Base-by-base conservation (phyloP, 2,113 vertebrate genomes). In the Colistium nudipinnis region DNA sequence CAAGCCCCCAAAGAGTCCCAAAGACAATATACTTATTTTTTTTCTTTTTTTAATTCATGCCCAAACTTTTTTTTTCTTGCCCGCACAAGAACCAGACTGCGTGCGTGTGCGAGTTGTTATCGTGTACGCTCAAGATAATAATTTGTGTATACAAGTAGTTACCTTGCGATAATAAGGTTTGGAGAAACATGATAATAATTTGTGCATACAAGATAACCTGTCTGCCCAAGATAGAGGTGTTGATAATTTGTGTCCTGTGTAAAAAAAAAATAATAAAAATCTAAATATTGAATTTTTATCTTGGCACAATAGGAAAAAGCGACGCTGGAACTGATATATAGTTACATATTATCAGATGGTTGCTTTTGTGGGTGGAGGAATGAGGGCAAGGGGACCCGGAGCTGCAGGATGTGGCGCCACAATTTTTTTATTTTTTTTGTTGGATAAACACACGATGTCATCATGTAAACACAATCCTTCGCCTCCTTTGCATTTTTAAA, bases 381-480 rank as follows among this genome's bases (percentile, higher is more conserved):
- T 36, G 62, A 47, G 30, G 60, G 59, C 56, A 60, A 73, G 70
- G 70, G 62, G 54, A 59, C 59, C 3, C n/a, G n/a, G 52, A 62
- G 33, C 64, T 16, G 63, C 30, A 78, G 74, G 70, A 85, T 68
- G 63, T 78, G 79, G 73, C 70, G 52, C 20, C 66, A 33, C 65
- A 83, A n/a, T n/a, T n/a, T n/a, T n/a, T n/a, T n/a, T n/a, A n/a
- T n/a, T n/a, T n/a, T n/a, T 74, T 84, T 80, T 93, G 91, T 92
- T 91, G 86, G 89, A 91, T 92, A 80, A 90, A 85, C 86, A 82
- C 83, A 76, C n/a, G n/a, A 76, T 73, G 75, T 55, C 75, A 64
- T 81, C 82, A 77, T 90, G 81, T 91, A 87, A 90, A 89, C 87
- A 85, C 85, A 81, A n/a, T 91, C 79, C 85, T 72, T 91, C 87